Evolutionary conservation across 2,888 invertebrate species (phyloP).

Genomic region (Ashinkailepas kermadecensis): DNA sequence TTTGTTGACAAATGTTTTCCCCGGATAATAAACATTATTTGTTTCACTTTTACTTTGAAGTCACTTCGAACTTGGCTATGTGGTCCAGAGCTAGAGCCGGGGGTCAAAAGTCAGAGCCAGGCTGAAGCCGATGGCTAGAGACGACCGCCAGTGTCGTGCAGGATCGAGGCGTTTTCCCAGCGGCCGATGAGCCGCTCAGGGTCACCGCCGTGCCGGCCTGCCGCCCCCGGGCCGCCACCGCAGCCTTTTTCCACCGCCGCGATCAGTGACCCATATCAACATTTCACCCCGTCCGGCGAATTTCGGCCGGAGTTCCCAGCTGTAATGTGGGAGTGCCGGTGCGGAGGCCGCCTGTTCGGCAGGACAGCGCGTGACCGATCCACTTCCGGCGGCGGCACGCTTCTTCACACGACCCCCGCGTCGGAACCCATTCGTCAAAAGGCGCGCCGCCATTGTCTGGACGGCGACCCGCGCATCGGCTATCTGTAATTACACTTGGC

Average conservation of each 20-base stretch:
- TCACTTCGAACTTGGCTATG: too few relatives aligned
- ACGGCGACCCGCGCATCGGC: background rate
- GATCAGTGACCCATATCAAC: constrained; percentile 21
- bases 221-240: background rate
- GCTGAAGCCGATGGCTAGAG: too few relatives aligned
- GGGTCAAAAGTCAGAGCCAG: too few relatives aligned
- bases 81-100: too few relatives aligned
- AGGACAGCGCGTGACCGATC: background rate
- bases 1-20: too few relatives aligned
- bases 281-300: constrained; percentile 3
- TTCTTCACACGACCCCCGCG: background rate
- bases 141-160: too few relatives aligned
- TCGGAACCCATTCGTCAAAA: background rate
- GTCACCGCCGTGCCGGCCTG: background rate
- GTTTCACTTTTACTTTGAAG: too few relatives aligned
- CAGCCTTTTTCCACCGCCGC: background rate
- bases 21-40: too few relatives aligned
- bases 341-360: background rate
- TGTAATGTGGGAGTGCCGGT: constrained; percentile 18
- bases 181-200: background rate
- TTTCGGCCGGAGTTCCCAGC: background rate
- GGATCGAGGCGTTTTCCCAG: background rate
- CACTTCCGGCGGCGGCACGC: background rate
- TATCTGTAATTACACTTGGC: background rate
- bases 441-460: background rate